Evolutionary conservation across 2,888 invertebrate species (phyloP), one percentile per base, ranked within the genome.

Genomic region (Hofmannophila pseudospretella): DNA sequence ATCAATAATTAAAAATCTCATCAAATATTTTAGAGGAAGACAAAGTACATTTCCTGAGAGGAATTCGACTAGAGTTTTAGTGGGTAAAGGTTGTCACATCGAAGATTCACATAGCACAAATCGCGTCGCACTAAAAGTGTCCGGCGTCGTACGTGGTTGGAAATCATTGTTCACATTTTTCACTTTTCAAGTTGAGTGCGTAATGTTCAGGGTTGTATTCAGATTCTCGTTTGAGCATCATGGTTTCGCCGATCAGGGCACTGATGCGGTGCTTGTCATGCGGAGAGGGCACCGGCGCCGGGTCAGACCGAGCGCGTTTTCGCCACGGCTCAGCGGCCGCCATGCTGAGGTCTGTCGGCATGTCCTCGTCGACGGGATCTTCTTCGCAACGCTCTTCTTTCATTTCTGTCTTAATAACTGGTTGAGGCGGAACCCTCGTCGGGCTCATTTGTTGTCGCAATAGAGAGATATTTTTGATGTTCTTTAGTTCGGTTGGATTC

Each of bases 401-500:
- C 70, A 81, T 80, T 61, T 88, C 88, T 14, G 85, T 74, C 53
- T 88, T 88, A 0, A 85, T 73, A 1, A 71, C 55, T 3, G 78
- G 58, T 45, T 78, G 82, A 25, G 74, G 68, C 7, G 73, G 63
- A 12, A 82, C 82, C 39, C 89, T 76, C n/a, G 90, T 89, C 47
- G 89, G 90, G 54, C 90, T 89, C 91, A 92, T 92, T 73, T 93
- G 93, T 71, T 96, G 96, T 32, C 96, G 89, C 51, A 97, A 80
- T 42, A 96, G 82, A 5, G 96, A 96, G 58, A 96, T 96, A 70
- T 96, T 96, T 74, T 96, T 96, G 49, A 97, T 97, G 75, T 95
- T 96, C 67, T 97, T 97, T 59, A 98, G 88, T 81, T 96, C 97
- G 25, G 95, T 94, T 35, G 97, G 97, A 75, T 97, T 96, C 49